phyloP scores from a whole-genome alignment of 2,113 vertebrate genomes.

The Pluvialis apricaria region DNA sequence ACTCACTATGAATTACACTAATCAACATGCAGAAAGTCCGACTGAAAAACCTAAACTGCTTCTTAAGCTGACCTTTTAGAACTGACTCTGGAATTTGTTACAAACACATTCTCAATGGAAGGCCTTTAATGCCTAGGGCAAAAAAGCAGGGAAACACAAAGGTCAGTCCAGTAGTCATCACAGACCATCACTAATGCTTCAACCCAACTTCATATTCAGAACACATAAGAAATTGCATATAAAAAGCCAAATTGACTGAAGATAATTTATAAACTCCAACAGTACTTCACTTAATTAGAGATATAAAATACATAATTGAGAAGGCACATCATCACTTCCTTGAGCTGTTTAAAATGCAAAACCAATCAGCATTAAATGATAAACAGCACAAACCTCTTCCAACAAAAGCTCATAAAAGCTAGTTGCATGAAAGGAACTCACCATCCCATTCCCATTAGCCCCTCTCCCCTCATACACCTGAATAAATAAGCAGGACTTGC shows the following conservation, averaged over 20 bases:
- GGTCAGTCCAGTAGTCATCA: not conserved
- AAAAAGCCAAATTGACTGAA: not conserved
- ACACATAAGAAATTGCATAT: not conserved
- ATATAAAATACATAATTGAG: not conserved
- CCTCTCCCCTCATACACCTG: not conserved
- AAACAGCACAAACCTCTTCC: not conserved
- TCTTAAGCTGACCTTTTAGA: not conserved
- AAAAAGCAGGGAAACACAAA: not conserved
- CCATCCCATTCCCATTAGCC: not conserved
- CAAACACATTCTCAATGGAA: not conserved
- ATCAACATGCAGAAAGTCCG: not conserved
- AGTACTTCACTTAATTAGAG: constrained; percentile 1
- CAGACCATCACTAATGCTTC: not conserved
- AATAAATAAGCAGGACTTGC: not conserved
- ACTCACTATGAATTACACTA: not conserved
- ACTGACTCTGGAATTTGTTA: not conserved
- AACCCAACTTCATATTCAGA: not conserved
- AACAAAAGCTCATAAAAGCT: not conserved
- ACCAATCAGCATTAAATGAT: not conserved
- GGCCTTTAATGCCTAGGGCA: not conserved
- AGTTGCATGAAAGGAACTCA: not conserved
- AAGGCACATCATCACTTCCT: not conserved
- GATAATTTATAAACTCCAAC: not conserved
- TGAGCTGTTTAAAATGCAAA: not conserved
- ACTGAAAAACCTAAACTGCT: not conserved